Conservation (phyloP, 2,113 vertebrate genomes). For the Laticauda laticaudata region DNA sequence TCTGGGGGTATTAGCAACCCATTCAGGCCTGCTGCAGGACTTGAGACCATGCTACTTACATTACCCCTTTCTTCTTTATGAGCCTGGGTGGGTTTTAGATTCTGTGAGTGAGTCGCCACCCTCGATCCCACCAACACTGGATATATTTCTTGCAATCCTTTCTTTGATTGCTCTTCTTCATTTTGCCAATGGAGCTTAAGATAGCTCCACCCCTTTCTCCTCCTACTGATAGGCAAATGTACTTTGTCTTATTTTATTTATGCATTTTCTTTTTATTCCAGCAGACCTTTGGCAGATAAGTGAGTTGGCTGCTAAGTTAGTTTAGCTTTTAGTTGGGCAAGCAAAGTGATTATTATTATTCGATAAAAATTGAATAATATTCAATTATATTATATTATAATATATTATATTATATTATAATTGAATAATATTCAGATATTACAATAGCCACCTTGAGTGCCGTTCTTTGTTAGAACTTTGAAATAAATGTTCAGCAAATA, state of each 20-base stretch:
- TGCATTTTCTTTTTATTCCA: neutral
- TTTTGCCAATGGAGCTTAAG: neutral
- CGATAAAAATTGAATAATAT: too few relatives aligned
- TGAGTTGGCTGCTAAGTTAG: neutral
- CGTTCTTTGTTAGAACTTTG: neutral
- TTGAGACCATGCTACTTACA: neutral
- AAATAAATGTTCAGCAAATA: neutral
- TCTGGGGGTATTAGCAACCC: neutral
- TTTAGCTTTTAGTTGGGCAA: neutral
- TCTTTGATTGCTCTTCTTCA: neutral
- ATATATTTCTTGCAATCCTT: neutral
- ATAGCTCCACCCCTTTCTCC: neutral
- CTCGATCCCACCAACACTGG: neutral
- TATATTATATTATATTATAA: too few relatives aligned
- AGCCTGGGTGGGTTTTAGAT: neutral
- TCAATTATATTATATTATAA: too few relatives aligned
- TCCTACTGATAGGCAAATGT: neutral
- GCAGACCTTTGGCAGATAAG: neutral
- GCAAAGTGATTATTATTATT: neutral
- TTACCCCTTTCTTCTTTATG: neutral
- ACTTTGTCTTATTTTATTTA: neutral
- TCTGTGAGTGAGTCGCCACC: neutral
- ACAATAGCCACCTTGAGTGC: neutral
- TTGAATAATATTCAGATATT: neutral
- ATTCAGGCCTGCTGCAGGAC: neutral